phyloP scores from a whole-genome alignment of 2,113 vertebrate genomes.

The Theristicus caerulescens region DNA sequence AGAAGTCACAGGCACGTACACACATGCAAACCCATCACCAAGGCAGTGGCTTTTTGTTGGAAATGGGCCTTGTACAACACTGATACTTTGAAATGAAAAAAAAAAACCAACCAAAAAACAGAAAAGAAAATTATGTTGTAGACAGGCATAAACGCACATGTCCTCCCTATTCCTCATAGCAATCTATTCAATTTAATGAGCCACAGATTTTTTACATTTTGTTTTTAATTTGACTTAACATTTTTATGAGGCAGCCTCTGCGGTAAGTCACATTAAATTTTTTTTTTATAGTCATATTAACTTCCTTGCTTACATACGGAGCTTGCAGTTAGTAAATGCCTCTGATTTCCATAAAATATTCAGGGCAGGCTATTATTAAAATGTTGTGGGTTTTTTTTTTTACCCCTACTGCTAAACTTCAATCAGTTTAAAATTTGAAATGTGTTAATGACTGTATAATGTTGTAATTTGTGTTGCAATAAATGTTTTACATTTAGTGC shows the following conservation, averaged over 20 bases:
- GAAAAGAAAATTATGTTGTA: constrained; percentile 20
- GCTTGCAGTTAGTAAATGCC: constrained; percentile 76
- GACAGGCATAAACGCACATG: constrained; percentile 16
- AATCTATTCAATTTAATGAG: constrained; percentile 75
- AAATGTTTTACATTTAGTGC: constrained; percentile 69
- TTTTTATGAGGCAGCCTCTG: constrained; percentile 76
- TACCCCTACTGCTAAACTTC: constrained; percentile 76
- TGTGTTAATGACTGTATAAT: constrained; percentile 76
- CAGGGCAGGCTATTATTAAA: constrained; percentile 76
- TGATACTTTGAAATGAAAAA: neutral
- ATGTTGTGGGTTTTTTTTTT: constrained; percentile 74
- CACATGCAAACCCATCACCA: neutral
- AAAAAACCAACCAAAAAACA: neutral
- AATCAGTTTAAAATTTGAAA: constrained; percentile 82
- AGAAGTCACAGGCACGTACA: neutral
- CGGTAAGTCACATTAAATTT: constrained; percentile 78
- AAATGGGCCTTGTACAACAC: neutral
- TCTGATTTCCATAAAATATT: constrained; percentile 85
- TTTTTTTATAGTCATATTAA: constrained; percentile 76
- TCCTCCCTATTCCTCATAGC: constrained; percentile 17
- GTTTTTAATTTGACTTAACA: constrained; percentile 79
- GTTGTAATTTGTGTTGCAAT: constrained; percentile 74
- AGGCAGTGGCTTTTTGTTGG: neutral
- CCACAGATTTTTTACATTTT: constrained; percentile 71
- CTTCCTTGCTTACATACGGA: constrained; percentile 72